These are phyloP conservation scores for Decapterus maruadsi DNA, from an alignment of 2,797 vertebrate species.

Conservation along the genomic window DNA sequence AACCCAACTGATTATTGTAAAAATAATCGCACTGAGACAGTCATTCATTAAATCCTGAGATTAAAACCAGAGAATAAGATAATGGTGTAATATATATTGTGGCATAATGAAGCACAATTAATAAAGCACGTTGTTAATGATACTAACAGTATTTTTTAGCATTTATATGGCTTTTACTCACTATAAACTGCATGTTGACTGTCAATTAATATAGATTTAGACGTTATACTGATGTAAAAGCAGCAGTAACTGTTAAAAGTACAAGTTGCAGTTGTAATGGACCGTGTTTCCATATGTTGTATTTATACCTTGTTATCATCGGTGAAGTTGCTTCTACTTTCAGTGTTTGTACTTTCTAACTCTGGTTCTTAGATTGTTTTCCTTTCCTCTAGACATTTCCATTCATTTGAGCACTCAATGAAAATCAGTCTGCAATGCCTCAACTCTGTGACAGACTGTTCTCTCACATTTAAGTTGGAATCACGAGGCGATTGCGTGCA, in stretches of 20 bases:
- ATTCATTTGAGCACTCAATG: not conserved
- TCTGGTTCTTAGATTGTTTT: not conserved
- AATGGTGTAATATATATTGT: not conserved
- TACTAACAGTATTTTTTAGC: not conserved
- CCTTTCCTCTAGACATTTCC: not conserved
- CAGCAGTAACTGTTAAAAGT: not conserved
- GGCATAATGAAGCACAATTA: no score
- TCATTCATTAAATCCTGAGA: not conserved
- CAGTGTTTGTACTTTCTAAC: not conserved
- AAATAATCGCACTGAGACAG: not conserved
- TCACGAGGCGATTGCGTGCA: not conserved
- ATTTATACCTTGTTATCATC: not conserved
- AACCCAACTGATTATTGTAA: constrained; percentile 12
- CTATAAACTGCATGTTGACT: no score
- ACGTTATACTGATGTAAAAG: not conserved
- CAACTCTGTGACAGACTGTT: not conserved
- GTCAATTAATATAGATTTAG: not conserved
- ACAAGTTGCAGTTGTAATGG: not conserved
- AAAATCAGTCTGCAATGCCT: not conserved
- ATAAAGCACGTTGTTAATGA: no score
- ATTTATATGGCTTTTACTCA: not conserved
- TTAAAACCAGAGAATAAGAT: not conserved
- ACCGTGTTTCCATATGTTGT: not conserved
- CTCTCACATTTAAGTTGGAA: not conserved
- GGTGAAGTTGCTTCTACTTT: not conserved